Conservation (phyloP, 92 coral and sea anemone genomes). For the Parazoanthus atlanticus region DNA sequence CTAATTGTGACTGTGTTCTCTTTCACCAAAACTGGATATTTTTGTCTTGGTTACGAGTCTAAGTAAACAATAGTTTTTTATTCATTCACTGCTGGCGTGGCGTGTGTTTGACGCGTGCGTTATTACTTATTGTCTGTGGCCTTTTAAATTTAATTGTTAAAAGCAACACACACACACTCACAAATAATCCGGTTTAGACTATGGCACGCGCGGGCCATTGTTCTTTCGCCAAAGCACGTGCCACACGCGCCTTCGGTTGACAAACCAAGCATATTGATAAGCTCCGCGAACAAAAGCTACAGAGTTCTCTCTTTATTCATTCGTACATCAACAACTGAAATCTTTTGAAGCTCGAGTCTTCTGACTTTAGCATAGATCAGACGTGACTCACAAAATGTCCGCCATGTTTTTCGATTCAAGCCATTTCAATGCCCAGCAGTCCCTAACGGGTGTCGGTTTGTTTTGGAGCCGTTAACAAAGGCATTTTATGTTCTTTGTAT, state of each 20-base stretch:
- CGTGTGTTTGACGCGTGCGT: constrained; percentile 80
- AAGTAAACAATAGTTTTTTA: constrained; percentile 48
- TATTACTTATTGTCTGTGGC: constrained; percentile 71
- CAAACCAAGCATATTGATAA: constrained; percentile 16
- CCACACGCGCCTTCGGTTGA: constrained; percentile 50
- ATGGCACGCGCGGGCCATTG: constrained; percentile 90
- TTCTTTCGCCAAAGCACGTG: constrained; percentile 75
- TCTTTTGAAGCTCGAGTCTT: not conserved
- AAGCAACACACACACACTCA: constrained; percentile 43
- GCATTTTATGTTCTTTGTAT: constrained; percentile 16
- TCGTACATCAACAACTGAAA: not conserved
- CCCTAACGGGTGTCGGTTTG: constrained; percentile 4
- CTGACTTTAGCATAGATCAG: not conserved
- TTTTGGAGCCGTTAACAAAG: constrained; percentile 4
- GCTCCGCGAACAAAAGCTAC: constrained; percentile 3
- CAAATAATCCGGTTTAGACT: constrained; percentile 67
- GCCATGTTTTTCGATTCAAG: not conserved
- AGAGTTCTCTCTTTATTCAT: not conserved
- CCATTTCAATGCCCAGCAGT: constrained; percentile 21
- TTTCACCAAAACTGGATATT: constrained; percentile 25
- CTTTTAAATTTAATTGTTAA: constrained; percentile 74
- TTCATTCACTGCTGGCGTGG: constrained; percentile 84
- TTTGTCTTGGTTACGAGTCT: constrained; percentile 67
- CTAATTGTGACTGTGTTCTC: constrained; percentile 8
- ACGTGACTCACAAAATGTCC: not conserved